Evolutionary conservation across 2,797 vertebrate species (phyloP).

Genomic region (Gila robusta): DNA sequence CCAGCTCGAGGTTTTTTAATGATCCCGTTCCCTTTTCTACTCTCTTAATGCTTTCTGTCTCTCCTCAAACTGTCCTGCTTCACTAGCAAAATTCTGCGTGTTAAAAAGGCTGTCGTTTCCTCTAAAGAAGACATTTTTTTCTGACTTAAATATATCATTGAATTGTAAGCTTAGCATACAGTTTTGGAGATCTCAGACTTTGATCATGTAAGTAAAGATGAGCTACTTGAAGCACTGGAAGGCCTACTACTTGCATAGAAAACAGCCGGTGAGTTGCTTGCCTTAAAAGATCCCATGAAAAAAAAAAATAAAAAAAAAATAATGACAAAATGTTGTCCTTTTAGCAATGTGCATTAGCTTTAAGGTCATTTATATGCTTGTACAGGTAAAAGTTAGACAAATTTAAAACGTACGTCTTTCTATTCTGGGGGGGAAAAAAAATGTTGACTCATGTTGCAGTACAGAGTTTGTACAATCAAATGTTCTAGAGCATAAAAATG

Average conservation of each 20-base stretch:
- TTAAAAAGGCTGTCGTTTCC: background rate
- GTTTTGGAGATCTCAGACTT: background rate
- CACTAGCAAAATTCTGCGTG: background rate
- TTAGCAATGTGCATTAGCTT: background rate
- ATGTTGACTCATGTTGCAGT: background rate
- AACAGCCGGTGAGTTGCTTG: background rate
- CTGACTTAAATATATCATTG: background rate
- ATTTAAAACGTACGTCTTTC: background rate
- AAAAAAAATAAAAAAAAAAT: no score
- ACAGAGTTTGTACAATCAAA: background rate
- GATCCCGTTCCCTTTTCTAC: background rate
- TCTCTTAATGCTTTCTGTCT: background rate
- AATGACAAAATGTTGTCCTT: background rate
- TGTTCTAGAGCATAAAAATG: no score
- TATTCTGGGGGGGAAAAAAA: background rate
- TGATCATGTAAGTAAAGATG: background rate
- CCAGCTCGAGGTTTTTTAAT: background rate
- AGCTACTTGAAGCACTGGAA: background rate
- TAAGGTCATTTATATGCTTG: background rate
- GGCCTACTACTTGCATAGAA: background rate
- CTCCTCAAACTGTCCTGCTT: background rate
- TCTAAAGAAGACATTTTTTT: background rate
- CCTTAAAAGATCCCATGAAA: background rate
- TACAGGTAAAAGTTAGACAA: background rate
- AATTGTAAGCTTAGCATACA: background rate